A percentile compares a stretch with the other conserved stretches of the same genome.
These are phyloP conservation scores for Polymixis flavicincta DNA, from an alignment of 2,888 invertebrate species.

Conservation along the genomic window DNA sequence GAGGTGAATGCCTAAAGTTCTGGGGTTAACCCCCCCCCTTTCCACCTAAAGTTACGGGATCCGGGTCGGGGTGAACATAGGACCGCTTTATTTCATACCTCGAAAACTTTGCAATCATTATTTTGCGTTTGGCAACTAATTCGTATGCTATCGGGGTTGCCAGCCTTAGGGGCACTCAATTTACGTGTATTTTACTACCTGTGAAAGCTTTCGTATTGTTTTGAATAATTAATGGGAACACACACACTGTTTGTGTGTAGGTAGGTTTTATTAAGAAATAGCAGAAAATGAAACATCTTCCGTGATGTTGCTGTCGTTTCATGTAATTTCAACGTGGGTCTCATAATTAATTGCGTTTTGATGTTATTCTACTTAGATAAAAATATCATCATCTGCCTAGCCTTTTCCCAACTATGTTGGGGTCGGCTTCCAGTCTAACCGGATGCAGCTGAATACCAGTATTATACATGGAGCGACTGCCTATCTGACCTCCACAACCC, in stretches of 20 bases:
- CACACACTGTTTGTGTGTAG: background rate
- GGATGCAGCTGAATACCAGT: too few relatives aligned
- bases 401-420: too few relatives aligned
- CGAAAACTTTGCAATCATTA: slow-evolving; percentile 60
- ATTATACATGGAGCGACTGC: too few relatives aligned
- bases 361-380: background rate
- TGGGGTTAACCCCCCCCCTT: background rate
- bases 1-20: slow-evolving; percentile 58
- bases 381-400: too few relatives aligned
- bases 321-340: background rate
- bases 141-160: slow-evolving; percentile 54
- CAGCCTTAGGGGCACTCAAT: slow-evolving; percentile 41
- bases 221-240: slow-evolving; percentile 24
- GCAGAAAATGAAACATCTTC: slow-evolving; percentile 4
- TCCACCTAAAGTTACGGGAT: slow-evolving; percentile 57
- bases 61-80: slow-evolving; percentile 40
- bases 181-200: slow-evolving; percentile 45
- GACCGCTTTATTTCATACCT: slow-evolving; percentile 62
- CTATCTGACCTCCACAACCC: too few relatives aligned
- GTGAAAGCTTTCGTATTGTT: slow-evolving; percentile 42
- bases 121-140: slow-evolving; percentile 62
- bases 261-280: background rate
- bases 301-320: background rate
- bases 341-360: slow-evolving; percentile 9
- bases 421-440: too few relatives aligned